Base-by-base conservation (phyloP, 2,888 invertebrate genomes). In the Gnatocerus cornutus region DNA sequence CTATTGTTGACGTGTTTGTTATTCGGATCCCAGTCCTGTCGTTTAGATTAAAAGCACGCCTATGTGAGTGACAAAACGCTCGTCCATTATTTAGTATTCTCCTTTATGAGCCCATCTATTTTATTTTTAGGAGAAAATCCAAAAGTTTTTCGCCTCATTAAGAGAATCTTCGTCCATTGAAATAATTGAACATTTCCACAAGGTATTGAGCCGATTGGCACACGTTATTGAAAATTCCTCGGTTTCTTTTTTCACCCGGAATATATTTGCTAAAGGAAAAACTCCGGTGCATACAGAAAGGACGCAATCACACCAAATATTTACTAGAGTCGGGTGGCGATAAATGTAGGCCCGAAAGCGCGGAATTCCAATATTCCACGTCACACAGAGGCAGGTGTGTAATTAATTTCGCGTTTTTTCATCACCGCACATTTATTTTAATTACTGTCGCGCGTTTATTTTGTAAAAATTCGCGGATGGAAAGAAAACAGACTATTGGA, bases 41-140 rank as follows among this genome's bases (percentile, higher is more conserved):
- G 37, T 68, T 63, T 55, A 48, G 46, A 63, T 69, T 69, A 69
- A 64, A 69, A 69, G 43, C 64, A 43, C 21, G 61, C 55, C 46
- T 59, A 59, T 59, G 56, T 59, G 65, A 59, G 64, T 61, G 69
- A 65, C 69, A 59, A 65, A 64, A 69, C 58, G 65, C 21, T 13
- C 55, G 12, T 9, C 65, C 59, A 69, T 69, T 65, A 69, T 69
- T 69, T 10, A 21, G 45, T 64, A 64, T 58, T 46, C 43, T 50
- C 48, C 59, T 65, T 69, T 69, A 59, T 59, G 59, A 59, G 45
- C 14, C 46, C 45, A 59, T 59, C 59, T 46, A 46, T 69, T 64
- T 56, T 56, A 59, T 43, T 50, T 68, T 27, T 43, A 16, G 48
- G 41, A n/a, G n/a, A 64, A 69, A 48, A 48, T 33, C 41, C 33